Percentiles rank a stretch among this genome's conserved stretches.
These are phyloP conservation scores for Cyprinus carpio DNA, from an alignment of 2,113 vertebrate species.

Conservation along the genomic window DNA sequence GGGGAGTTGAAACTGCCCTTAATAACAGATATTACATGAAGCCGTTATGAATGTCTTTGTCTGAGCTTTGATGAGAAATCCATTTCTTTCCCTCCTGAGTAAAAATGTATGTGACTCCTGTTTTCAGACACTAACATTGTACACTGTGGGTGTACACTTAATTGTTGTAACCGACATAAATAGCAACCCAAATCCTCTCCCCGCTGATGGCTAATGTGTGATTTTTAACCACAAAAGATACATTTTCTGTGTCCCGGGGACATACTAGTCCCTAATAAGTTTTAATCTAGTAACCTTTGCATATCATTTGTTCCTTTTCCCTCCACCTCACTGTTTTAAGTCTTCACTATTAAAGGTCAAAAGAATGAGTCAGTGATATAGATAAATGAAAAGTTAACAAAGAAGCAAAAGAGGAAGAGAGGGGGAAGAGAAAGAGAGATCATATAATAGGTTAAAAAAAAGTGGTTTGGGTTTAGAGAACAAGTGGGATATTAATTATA, in stretches of 20 bases:
- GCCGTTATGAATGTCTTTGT: neutral
- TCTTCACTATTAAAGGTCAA: constrained; percentile 71
- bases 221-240: neutral
- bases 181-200: neutral
- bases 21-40: neutral
- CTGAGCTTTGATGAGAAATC: neutral
- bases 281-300: constrained; percentile 65
- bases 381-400: constrained; percentile 72
- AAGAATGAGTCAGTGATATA: constrained; percentile 62
- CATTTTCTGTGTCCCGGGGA: constrained; percentile 9
- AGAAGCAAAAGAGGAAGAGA: constrained; percentile 44
- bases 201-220: constrained; percentile 7
- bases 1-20: constrained; percentile 7
- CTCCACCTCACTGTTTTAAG: constrained; percentile 43
- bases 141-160: neutral
- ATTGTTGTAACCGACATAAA: neutral
- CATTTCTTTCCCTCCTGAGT: neutral
- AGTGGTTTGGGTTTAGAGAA: neutral
- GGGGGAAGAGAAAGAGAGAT: neutral
- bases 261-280: constrained; percentile 35
- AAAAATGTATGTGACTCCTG: neutral
- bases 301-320: constrained; percentile 62
- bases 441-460: neutral
- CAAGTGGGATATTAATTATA: constrained; percentile 33
- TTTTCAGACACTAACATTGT: neutral